These are phyloP conservation scores for Caenorhabditis drosophilae DNA, from an alignment of 2,888 invertebrate species.

Conservation along the genomic window DNA sequence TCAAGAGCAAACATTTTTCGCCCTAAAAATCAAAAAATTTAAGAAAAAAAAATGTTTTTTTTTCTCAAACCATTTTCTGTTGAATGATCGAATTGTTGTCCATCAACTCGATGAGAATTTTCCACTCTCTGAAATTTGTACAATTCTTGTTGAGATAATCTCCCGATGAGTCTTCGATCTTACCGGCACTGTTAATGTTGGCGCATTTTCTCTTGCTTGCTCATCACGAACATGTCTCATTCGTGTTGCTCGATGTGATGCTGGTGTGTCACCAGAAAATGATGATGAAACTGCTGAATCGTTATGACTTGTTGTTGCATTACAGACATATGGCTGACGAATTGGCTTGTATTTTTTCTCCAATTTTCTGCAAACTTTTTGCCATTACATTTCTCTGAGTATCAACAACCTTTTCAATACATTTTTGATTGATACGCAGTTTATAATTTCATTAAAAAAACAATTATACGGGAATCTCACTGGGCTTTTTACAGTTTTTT, in stretches of 20 bases:
- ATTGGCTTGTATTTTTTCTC: constrained; percentile 56
- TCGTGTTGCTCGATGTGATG: not conserved
- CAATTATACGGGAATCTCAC: too few relatives aligned
- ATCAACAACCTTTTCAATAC: too few relatives aligned
- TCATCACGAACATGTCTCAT: constrained; percentile 45
- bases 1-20: constrained; percentile 36
- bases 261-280: constrained; percentile 54
- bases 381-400: not conserved
- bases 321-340: constrained; percentile 57
- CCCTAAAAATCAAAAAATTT: too few relatives aligned
- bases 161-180: too few relatives aligned
- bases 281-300: constrained; percentile 63
- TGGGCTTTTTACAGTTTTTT: not conserved
- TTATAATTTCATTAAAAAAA: constrained; percentile 5
- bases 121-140: constrained; percentile 48
- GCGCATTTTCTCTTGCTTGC: constrained; percentile 43
- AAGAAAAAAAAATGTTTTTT: too few relatives aligned
- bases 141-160: too few relatives aligned
- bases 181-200: constrained; percentile 45
- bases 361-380: constrained; percentile 41
- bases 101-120: constrained; percentile 14
- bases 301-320: constrained; percentile 61
- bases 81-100: constrained; percentile 49
- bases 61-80: constrained; percentile 56
- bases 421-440: not conserved